These are phyloP conservation scores for Caenorhabditis inopinata DNA, from an alignment of 1,140 invertebrate genomes.

Conservation along the genomic window DNA sequence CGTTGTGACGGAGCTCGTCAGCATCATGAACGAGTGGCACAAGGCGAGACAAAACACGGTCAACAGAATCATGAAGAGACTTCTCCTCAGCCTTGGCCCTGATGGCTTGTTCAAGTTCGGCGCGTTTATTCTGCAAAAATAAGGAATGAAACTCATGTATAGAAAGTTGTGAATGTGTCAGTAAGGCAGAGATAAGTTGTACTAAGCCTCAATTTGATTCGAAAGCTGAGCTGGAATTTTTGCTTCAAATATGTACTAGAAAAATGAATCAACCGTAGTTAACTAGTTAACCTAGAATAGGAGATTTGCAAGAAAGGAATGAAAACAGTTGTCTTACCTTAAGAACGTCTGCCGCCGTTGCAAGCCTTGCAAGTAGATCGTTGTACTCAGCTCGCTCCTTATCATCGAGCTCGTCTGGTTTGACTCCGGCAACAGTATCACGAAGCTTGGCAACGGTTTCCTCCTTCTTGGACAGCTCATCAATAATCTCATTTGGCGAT, in stretches of 20 bases:
- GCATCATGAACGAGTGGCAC: conserved; percentile 49
- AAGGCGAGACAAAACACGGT: too few relatives aligned
- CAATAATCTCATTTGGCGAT: neutral
- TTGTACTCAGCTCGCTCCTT: neutral
- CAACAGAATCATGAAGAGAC: too few relatives aligned
- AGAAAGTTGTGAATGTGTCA: too few relatives aligned
- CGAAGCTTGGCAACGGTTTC: neutral
- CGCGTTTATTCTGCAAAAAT: conserved; percentile 5
- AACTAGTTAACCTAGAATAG: too few relatives aligned
- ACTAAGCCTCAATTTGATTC: too few relatives aligned
- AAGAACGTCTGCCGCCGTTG: neutral
- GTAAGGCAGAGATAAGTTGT: too few relatives aligned
- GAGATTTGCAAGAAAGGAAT: too few relatives aligned
- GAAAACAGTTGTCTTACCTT: conserved; percentile 12
- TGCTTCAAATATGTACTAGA: too few relatives aligned
- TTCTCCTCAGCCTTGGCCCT: neutral
- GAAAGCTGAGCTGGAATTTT: too few relatives aligned
- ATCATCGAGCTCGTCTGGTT: conserved; percentile 15
- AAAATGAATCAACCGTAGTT: too few relatives aligned
- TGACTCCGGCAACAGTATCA: neutral
- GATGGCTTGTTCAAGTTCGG: neutral
- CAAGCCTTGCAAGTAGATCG: neutral
- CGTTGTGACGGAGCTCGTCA: conserved; percentile 48
- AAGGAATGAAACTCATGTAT: neutral
- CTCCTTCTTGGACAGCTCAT: neutral